phyloP scores from a whole-genome alignment of 2,888 invertebrate genomes.

The Tipula unca region DNA sequence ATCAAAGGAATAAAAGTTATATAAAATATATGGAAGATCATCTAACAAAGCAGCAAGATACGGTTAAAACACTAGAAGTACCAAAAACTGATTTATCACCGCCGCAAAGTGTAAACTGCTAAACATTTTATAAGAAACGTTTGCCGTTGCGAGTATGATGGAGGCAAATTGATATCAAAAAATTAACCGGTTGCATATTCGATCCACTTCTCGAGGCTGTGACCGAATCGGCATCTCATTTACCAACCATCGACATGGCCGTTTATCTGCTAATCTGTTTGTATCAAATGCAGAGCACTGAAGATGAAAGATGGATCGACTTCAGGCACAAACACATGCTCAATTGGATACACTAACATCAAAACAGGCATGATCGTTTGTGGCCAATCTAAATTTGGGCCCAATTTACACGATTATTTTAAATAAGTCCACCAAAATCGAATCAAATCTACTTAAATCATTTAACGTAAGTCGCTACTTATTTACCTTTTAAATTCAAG shows the following conservation, averaged over 20 bases:
- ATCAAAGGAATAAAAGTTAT: constrained; percentile 55
- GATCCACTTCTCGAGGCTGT: constrained; percentile 87
- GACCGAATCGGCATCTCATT: constrained; percentile 85
- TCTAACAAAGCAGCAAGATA: constrained; percentile 49
- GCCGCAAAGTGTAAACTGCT: constrained; percentile 68
- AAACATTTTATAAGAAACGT: constrained; percentile 75
- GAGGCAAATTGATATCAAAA: constrained; percentile 74
- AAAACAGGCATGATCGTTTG: constrained; percentile 89
- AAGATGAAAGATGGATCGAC: constrained; percentile 80
- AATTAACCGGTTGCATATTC: constrained; percentile 67
- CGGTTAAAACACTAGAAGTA: constrained; percentile 61
- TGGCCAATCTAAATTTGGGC: constrained; percentile 86
- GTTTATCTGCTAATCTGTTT: constrained; percentile 92
- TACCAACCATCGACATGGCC: constrained; percentile 90
- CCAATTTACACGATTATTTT: constrained; percentile 89
- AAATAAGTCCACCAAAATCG: constrained; percentile 82
- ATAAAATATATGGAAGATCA: constrained; percentile 52
- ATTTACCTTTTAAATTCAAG: no score
- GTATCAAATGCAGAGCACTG: constrained; percentile 84
- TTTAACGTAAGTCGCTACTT: constrained; percentile 52
- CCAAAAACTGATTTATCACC: constrained; percentile 77
- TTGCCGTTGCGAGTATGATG: constrained; percentile 72
- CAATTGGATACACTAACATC: constrained; percentile 93
- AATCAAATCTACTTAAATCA: constrained; percentile 67
- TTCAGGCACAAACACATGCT: constrained; percentile 84